Base-by-base conservation (phyloP, 2,113 vertebrate species). In the Rostratula benghalensis region DNA sequence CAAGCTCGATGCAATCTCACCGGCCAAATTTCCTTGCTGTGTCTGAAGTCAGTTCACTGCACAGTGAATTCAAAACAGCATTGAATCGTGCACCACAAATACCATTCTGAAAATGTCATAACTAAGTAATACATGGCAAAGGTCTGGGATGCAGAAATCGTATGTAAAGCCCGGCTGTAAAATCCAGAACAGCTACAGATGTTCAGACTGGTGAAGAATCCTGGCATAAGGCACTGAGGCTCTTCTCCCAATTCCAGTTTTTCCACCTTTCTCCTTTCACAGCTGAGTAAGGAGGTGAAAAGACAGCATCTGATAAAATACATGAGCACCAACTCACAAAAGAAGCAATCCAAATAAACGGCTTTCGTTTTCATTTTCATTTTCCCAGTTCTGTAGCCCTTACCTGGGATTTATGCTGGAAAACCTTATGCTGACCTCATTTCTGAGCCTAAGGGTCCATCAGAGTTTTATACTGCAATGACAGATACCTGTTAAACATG, bases 71-170 rank as follows among this genome's bases (percentile, higher is more conserved):
- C 89, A 94, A 94, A 96, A 87, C 89, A 95, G 92, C 53, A 69
- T 94, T 37, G 83, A 96, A 92, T 54, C 1, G 48, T 35, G 10
- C 57, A 87, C 77, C 77, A 91, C 69, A 91, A 94, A 97, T 94
- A 91, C 94, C 92, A 92, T 93, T 96, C 86, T 85, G 95, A 89
- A 91, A 97, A 96, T 69, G 89, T 95, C 89, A 92, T 94, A 92
- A 86, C 83, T 92, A 94, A 95, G 90, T 83, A 95, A 93, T 82
- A 84, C 65, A 91, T 61, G 46, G 77, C 83, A 95, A 93, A 89
- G 37, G 39, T 64, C 83, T 94, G 74, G 67, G 94, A 92, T 83
- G 69, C 73, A 84, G 77, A 78, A 61, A 92, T 90, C n/a, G 2
- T 45, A 87, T 28, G 33, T 43, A 94, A 93, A 92, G 73, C 61